Evolutionary conservation across 2,113 vertebrate genomes (phyloP).

Genomic region (Casuarius casuarius): DNA sequence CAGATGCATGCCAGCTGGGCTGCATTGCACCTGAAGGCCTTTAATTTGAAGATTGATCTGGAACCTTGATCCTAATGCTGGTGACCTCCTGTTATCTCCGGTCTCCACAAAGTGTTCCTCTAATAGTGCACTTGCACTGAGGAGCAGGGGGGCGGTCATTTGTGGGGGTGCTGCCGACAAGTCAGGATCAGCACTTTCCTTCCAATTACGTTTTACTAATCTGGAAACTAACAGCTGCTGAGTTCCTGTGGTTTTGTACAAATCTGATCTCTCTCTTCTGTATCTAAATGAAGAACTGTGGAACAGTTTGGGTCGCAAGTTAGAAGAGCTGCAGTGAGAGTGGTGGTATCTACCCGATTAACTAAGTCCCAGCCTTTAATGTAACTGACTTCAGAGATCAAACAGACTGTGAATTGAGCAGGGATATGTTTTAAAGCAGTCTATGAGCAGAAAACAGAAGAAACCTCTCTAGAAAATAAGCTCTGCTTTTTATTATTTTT

Average conservation of each 20-base stretch:
- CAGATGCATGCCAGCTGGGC: slow-evolving; percentile 10
- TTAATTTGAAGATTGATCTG: slow-evolving; percentile 44
- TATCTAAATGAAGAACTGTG: neutral
- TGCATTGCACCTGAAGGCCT: slow-evolving; percentile 38
- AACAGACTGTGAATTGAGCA: neutral
- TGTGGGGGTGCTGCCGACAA: slow-evolving; percentile 6
- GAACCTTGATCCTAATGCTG: neutral
- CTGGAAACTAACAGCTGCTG: slow-evolving; percentile 32
- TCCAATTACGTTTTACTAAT: slow-evolving; percentile 33
- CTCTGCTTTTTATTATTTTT: neutral
- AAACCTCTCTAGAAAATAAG: neutral
- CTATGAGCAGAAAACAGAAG: neutral
- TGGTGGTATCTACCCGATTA: neutral
- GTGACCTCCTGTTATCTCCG: slow-evolving; percentile 52
- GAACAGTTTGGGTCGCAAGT: slow-evolving; percentile 7
- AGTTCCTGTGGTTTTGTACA: neutral
- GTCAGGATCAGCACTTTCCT: neutral
- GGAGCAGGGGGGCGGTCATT: neutral
- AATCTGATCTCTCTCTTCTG: neutral
- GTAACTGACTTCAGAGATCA: slow-evolving; percentile 5
- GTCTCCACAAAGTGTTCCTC: slow-evolving; percentile 15
- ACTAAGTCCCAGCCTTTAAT: neutral
- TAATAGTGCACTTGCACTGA: neutral
- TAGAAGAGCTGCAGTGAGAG: neutral
- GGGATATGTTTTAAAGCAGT: neutral